A percentile compares a stretch with the other conserved stretches of the same genome.
Evolutionary conservation across 1,140 invertebrate genomes (phyloP).

Genomic region (Anastrepha ludens): DNA sequence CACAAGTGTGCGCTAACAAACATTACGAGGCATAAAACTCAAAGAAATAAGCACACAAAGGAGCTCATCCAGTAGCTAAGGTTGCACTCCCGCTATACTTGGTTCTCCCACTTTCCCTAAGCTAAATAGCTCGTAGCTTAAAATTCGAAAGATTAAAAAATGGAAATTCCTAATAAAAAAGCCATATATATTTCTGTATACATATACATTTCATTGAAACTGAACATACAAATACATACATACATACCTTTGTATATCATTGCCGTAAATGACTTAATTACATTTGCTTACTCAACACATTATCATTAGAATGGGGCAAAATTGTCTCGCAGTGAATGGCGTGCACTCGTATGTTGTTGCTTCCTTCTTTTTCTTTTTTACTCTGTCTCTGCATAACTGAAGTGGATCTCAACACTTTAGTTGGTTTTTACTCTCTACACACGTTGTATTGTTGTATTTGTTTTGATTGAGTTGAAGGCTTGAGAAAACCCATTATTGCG

Average conservation of each 20-base stretch:
- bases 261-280: slow-evolving; percentile 3
- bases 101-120: too few relatives aligned
- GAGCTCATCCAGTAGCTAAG: too few relatives aligned
- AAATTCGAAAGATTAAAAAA: too few relatives aligned
- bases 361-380: background rate
- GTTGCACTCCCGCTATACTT: too few relatives aligned
- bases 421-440: background rate
- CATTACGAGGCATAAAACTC: too few relatives aligned
- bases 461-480: background rate
- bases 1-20: too few relatives aligned
- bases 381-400: background rate
- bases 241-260: background rate
- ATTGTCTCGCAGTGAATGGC: background rate
- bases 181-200: background rate
- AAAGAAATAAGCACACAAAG: too few relatives aligned
- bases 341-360: background rate
- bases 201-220: background rate
- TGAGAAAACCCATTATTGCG: background rate
- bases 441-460: background rate
- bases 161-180: too few relatives aligned
- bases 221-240: background rate
- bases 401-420: background rate
- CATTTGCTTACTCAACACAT: slow-evolving; percentile 47
- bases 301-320: background rate
- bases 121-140: too few relatives aligned